These are phyloP conservation scores for Prolemur simus DNA, from an alignment of 2,113 vertebrate genomes.

Conservation along the genomic window DNA sequence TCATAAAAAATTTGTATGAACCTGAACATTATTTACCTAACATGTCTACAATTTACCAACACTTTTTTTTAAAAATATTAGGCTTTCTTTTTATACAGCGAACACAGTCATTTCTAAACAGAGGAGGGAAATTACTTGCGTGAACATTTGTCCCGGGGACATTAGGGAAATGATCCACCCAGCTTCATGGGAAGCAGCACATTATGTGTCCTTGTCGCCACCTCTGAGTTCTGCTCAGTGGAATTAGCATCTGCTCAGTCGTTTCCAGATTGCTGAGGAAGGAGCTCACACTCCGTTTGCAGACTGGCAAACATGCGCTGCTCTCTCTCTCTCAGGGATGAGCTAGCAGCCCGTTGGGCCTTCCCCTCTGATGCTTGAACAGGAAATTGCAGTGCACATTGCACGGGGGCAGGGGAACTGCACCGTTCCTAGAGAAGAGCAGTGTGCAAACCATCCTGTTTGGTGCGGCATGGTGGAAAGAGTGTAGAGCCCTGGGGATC, in stretches of 20 bases:
- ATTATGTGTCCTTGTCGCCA: neutral
- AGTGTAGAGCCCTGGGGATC: neutral
- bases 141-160: neutral
- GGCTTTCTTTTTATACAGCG: neutral
- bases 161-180: neutral
- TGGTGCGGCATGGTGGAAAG: neutral
- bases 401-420: neutral
- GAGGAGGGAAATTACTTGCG: neutral
- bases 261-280: neutral
- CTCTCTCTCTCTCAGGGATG: neutral
- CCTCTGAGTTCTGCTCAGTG: neutral
- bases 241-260: neutral
- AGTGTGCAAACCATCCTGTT: neutral
- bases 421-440: neutral
- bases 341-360: neutral
- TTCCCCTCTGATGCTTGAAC: neutral
- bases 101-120: neutral
- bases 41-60: neutral
- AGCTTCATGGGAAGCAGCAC: neutral
- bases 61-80: neutral
- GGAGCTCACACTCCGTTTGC: neutral
- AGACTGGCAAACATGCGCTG: neutral
- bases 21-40: neutral
- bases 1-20: neutral
- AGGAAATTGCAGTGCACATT: neutral